Evolutionary conservation across 64 coral and sea anemone species (phyloP), one percentile per base, ranked within the genome.

Genomic region (Pachyseris speciosa): DNA sequence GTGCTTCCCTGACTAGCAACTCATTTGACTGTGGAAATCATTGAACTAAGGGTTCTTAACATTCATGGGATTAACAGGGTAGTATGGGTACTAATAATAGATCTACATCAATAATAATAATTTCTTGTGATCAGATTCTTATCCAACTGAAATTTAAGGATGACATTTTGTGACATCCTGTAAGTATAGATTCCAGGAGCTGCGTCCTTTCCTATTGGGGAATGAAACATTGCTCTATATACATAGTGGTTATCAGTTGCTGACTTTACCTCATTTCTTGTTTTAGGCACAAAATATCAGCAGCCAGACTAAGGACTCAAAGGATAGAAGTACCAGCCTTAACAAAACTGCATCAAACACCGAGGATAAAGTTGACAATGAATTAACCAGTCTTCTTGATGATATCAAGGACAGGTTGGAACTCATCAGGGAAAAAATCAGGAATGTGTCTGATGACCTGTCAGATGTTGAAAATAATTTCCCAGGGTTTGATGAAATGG

Each of bases 311-410:
- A 48, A 74, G 66, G 37, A 27, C n/a, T 84, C 89, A 4, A 41
- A 74, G 17, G 71, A 70, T 15, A 67, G 26, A 13, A 92, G 89
- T 41, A 31, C 38, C 44, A 13, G 60, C 6, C 34, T 92, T 0
- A 33, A 57, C 19, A 40, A 92, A 26, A 73, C 47, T 24, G 80
- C 80, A 7, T 28, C 19, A 34, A 9, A 33, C 9, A 77, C 78
- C 16, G 39, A 92, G 43, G 79, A 84, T 28, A 92, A 69, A 64
- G 89, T 92, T 19, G 89, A 92, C 34, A 84, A 64, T 44, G 67
- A 92, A n/a, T 66, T 92, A 25, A 57, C 4, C 4, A 45, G 50
- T 20, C 80, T 75, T 10, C 80, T 92, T 15, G 68, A 92, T 24
- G 20, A 60, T 7, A 12, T 92, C 22, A 92, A 84, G 29, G 71